Conservation (phyloP, 2,113 vertebrate genomes). For the Polypterus senegalus region DNA sequence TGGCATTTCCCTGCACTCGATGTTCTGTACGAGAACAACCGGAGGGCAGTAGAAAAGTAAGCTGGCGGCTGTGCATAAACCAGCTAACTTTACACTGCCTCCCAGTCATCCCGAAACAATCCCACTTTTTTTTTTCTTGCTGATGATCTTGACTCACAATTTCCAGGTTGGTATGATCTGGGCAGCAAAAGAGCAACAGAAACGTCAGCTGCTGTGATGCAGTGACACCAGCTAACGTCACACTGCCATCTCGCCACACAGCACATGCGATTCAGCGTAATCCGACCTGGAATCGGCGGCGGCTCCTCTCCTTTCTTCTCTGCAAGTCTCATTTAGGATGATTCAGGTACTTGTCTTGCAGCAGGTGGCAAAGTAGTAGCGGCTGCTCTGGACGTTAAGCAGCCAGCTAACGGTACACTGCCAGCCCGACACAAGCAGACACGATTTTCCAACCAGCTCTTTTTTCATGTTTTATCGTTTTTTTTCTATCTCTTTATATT, state of each 20-base stretch:
- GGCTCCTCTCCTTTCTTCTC: no score
- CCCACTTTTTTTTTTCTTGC: not conserved
- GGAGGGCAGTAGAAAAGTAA: slow-evolving; percentile 46
- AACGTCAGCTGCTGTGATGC: slow-evolving; percentile 40
- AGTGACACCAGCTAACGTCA: slow-evolving; percentile 57
- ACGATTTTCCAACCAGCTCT: not conserved
- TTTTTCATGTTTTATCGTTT: not conserved
- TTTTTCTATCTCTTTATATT: not conserved
- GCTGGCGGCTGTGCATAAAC: slow-evolving; percentile 38
- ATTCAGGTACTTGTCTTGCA: slow-evolving; percentile 20
- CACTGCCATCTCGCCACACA: slow-evolving; percentile 55
- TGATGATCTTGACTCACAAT: no score
- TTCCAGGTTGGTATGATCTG: not conserved
- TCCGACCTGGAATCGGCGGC: not conserved
- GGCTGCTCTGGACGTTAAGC: slow-evolving; percentile 32
- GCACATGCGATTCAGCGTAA: not conserved
- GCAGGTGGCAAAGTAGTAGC: slow-evolving; percentile 36
- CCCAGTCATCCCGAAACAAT: slow-evolving; percentile 30
- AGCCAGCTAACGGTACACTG: slow-evolving; percentile 49
- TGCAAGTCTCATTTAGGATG: no score
- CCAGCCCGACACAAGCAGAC: slow-evolving; percentile 34
- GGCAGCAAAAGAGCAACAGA: slow-evolving; percentile 42
- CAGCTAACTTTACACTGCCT: slow-evolving; percentile 90
- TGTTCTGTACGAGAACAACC: slow-evolving; percentile 17
- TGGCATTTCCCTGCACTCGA: no score